Base-by-base conservation (phyloP, 2,113 vertebrate species). In the Pitta sordida region DNA sequence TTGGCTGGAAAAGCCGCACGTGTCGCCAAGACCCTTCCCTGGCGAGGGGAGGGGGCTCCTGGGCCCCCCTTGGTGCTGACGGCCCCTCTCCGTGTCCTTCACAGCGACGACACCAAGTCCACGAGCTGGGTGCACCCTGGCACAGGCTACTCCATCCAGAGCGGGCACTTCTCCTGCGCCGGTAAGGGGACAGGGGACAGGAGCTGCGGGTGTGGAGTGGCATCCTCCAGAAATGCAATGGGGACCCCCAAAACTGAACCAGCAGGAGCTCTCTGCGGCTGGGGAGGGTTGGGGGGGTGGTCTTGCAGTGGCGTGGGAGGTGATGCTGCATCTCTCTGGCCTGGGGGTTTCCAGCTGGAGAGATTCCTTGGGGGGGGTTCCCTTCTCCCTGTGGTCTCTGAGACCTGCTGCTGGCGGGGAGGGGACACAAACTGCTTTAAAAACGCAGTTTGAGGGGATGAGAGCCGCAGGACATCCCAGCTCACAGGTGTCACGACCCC, bases 81-180 rank as follows among this genome's bases (percentile, higher is more conserved):
- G 15, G 30, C 58, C 3, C 44, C 41, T 4, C 62, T 76, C 58
- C 11, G 76, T 73, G 21, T 92, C 52, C 93, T 87, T 58, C 13
- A 0, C 74, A 98, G 98, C 13, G 98, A 98, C 22, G 97, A 98
- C 85, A 97, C 97, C 37, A 97, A 97, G 82, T 97, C 97, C 52
- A 98, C 98, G 13, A 97, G 97, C 64, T 98, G 98, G 98, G 58
- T 97, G 43, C 96, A 98, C 67, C 98, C 98, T 2, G 41, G 93
- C 24, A 97, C 87, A 0, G 92, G 92, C 26, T 91, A 88, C 46
- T 44, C 97, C 64, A 78, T 98, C 92, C 97, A 98, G 96, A 98
- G 97, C 3, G 98, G 98, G 29, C 96, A 97, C 83, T 92, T 90
- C 79, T 80, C 86, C 69, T 75, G 95, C 7, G 36, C 96, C 26